phyloP scores from a whole-genome alignment of 2,888 invertebrate species.

The Macrophya alboannulata region DNA sequence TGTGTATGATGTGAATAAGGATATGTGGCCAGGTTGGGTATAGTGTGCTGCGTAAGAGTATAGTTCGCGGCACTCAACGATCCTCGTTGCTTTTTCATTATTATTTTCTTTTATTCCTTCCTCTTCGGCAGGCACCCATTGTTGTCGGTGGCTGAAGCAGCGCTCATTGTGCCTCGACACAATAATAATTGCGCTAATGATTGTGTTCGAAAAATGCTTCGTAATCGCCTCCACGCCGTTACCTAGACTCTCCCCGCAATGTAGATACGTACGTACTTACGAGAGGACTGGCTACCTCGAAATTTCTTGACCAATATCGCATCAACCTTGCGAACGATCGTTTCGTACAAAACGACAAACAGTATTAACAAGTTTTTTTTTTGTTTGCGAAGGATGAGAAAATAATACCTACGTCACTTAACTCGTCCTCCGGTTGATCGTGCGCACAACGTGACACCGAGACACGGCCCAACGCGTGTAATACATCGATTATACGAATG shows the following conservation, averaged over 20 bases:
- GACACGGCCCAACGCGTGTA: constrained; percentile 49
- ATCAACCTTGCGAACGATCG: background rate
- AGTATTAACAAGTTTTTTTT: background rate
- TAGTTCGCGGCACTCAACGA: constrained; percentile 46
- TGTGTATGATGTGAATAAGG: constrained; percentile 19
- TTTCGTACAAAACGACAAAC: background rate
- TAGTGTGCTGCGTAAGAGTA: constrained; percentile 23
- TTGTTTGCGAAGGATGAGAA: background rate
- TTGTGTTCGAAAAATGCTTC: constrained; percentile 74
- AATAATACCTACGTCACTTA: background rate
- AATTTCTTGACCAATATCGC: background rate
- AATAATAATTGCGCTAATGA: constrained; percentile 79
- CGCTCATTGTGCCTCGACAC: constrained; percentile 74
- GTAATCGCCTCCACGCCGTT: constrained; percentile 68
- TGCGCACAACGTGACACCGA: constrained; percentile 48
- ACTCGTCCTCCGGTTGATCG: constrained; percentile 48
- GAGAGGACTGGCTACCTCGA: background rate
- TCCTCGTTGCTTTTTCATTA: constrained; percentile 66
- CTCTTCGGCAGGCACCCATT: constrained; percentile 65
- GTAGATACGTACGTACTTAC: background rate
- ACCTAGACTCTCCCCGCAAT: background rate
- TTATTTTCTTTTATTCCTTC: constrained; percentile 66
- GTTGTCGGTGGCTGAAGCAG: constrained; percentile 69
- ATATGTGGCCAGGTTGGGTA: background rate
- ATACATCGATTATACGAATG: constrained; percentile 56